A percentile compares a stretch with the other conserved stretches of the same genome.
Conservation (phyloP, 2,888 invertebrate species). For the Lasius fuliginosus region DNA sequence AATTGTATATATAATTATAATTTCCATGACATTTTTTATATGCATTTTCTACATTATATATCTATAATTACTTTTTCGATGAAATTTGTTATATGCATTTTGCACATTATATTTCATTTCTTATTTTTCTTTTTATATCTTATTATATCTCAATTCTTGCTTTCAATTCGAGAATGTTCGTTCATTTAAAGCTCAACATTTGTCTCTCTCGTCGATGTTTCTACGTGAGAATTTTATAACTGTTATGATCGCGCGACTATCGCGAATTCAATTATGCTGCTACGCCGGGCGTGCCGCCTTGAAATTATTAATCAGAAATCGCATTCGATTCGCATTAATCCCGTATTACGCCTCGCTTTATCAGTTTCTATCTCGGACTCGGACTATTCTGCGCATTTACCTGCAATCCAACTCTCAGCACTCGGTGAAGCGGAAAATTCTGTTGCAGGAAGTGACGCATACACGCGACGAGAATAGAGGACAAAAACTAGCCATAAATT, state of each 20-base stretch:
- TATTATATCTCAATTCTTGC: background rate
- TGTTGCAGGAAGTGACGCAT: constrained; percentile 13
- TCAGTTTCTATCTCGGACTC: constrained; percentile 60
- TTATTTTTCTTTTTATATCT: background rate
- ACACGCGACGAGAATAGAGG: background rate
- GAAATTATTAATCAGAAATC: constrained; percentile 70
- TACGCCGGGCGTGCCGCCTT: constrained; percentile 33
- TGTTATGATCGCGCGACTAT: constrained; percentile 11
- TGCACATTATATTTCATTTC: background rate
- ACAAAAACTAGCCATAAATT: background rate
- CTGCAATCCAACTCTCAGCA: constrained; percentile 53
- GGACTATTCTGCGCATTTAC: constrained; percentile 64
- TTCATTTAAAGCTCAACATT: background rate
- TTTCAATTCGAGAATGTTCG: background rate
- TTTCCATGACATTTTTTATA: background rate
- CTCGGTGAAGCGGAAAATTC: constrained; percentile 51
- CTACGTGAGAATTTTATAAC: constrained; percentile 28
- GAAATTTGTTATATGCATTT: too few relatives aligned
- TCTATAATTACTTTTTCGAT: too few relatives aligned
- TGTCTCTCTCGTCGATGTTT: background rate
- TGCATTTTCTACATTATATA: too few relatives aligned
- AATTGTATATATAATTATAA: background rate
- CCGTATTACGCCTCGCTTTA: constrained; percentile 60
- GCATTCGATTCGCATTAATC: constrained; percentile 61
- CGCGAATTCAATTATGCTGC: constrained; percentile 60